Evolutionary conservation across 2,888 invertebrate species (phyloP), one percentile per base, ranked within the genome.

Genomic region (Hyles lineata): DNA sequence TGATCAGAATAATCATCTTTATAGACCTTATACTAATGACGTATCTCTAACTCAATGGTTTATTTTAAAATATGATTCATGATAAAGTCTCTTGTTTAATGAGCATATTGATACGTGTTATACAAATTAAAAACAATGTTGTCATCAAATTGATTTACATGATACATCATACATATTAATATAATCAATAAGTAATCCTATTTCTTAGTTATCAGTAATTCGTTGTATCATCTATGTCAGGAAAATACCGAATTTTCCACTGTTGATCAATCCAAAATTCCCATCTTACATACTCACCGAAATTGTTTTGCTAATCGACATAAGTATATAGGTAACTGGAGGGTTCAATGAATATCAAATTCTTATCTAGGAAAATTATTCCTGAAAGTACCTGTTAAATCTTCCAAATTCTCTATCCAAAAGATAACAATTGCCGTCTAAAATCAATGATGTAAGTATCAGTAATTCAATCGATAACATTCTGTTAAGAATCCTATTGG

Each of bases 21-120:
- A 72, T 9, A 50, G 61, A 58, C 11, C 77, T 73, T 62, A 72
- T 55, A 67, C 55, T 19, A 43, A 70, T 77, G 79, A 80, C 78
- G 79, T 75, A 60, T 72, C 70, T 43, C 9, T 11, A 23, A 21
- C n/a, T 32, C n/a, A 62, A 35, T 62, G 50, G 17, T 21, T 9
- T 67, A 67, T 50, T 67, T 67, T 50, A 17, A 67, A 67, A 21
- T 67, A 50, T 67, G 67, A 67, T 43, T 35, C 35, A 63, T 50
- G 21, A 55, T 55, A 7, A 55, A 6, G n/a, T 23, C 17, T 67
- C 23, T 17, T 17, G 17, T 23, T 23, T 43, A 43, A 43, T 67
- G 35, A 50, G 50, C 55, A 50, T 17, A 67, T 50, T 50, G 17
- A 67, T 67, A 23, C 17, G 50, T 17, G 67, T 23, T 50, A 23